phyloP scores from a whole-genome alignment of 2,797 vertebrate species.

The Acipenser oxyrinchus region DNA sequence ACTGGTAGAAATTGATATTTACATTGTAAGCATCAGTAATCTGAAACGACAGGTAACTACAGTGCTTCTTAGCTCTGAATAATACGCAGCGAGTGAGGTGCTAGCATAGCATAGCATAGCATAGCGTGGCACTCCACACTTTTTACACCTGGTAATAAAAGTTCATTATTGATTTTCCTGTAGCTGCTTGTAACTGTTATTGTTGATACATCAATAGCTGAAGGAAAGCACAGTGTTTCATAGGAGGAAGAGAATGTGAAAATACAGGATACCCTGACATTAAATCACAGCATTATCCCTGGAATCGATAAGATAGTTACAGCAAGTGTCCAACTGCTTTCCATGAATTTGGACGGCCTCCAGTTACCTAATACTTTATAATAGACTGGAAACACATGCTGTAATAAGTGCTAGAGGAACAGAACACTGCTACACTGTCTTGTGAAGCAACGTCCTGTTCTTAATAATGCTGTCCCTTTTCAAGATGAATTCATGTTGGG shows the following conservation, averaged over 20 bases:
- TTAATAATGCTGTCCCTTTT: too few relatives aligned
- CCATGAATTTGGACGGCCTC: constrained; percentile 39
- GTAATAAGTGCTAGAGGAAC: too few relatives aligned
- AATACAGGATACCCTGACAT: constrained; percentile 59
- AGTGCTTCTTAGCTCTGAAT: constrained; percentile 30
- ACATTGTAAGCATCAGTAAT: not conserved
- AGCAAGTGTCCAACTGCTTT: constrained; percentile 80
- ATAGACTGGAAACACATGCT: constrained; percentile 77
- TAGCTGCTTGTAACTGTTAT: constrained; percentile 98
- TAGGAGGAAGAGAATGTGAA: constrained; percentile 79
- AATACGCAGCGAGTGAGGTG: constrained; percentile 17
- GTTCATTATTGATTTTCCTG: constrained; percentile 96
- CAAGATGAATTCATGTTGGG: too few relatives aligned
- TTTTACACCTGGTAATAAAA: constrained; percentile 86
- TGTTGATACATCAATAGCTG: constrained; percentile 98
- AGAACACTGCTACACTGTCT: too few relatives aligned
- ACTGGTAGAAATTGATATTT: not conserved
- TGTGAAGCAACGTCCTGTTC: too few relatives aligned
- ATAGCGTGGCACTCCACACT: constrained; percentile 36
- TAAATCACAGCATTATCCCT: constrained; percentile 88
- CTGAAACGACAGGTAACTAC: constrained; percentile 49
- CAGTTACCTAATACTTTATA: constrained; percentile 70
- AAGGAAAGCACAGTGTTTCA: constrained; percentile 95
- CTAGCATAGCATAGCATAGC: constrained; percentile 21
- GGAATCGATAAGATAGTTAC: constrained; percentile 80